Evolutionary conservation across 2,888 invertebrate species (phyloP).

Genomic region (Auanema sp.): DNA sequence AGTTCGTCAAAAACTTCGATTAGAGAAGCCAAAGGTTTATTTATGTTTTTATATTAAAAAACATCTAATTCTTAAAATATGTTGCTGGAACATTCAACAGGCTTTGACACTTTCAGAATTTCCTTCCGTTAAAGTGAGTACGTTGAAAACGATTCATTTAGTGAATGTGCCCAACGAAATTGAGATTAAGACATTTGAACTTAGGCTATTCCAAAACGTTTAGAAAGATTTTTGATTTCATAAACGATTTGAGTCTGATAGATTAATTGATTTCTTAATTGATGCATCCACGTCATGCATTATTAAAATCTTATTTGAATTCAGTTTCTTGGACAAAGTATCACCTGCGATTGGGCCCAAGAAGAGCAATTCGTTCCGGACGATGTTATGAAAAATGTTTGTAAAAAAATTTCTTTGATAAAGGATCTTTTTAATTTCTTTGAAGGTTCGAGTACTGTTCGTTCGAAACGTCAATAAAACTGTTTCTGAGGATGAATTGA

Average conservation of each 20-base stretch:
- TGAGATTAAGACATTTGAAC: not conserved
- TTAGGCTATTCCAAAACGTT: not conserved
- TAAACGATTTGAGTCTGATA: too few species aligned
- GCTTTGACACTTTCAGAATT: not conserved
- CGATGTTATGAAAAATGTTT: constrained; percentile 13
- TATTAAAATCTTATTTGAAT: not conserved
- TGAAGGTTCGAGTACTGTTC: constrained; percentile 14
- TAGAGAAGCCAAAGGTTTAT: not conserved
- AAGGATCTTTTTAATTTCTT: not conserved
- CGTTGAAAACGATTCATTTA: too few species aligned
- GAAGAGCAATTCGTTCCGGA: constrained; percentile 11
- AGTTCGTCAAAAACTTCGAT: not conserved
- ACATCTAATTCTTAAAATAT: not conserved
- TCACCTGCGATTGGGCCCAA: constrained; percentile 22
- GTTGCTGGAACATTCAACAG: not conserved
- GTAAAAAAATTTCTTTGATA: not conserved
- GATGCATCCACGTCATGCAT: not conserved
- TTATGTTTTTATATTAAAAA: too few species aligned
- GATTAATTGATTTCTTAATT: too few species aligned
- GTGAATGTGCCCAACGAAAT: too few species aligned
- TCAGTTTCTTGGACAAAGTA: constrained; percentile 11
- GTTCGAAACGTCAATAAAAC: constrained; percentile 13
- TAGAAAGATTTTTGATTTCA: not conserved
- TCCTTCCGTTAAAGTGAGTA: too few species aligned
- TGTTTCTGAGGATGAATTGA: constrained; percentile 14